Base-by-base conservation (phyloP, 92 coral and sea anemone species). In the Anthopleura xanthogrammica region DNA sequence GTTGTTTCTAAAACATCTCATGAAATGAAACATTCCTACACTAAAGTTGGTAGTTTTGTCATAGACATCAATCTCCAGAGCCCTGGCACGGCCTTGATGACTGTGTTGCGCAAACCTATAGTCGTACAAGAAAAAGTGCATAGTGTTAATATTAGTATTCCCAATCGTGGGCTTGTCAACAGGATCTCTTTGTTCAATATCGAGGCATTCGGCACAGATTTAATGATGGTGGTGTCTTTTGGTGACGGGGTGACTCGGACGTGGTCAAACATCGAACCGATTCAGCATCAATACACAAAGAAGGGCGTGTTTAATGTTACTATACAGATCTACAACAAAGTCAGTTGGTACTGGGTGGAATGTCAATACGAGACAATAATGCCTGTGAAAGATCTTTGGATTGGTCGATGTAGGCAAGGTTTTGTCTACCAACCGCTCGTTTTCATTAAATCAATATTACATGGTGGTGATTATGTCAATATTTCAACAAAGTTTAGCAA, bases 401-500 rank as follows among this genome's bases (percentile, higher is more conserved):
- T 76, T n/a, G 1, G 4, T 42, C 57, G 22, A 5, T 76, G 79
- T 42, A 23, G 24, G 1, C 7, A 43, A 43, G 79, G 79, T 9
- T 62, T 74, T 60, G 52, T 39, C 42, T 43, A 42, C 52, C 48
- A 78, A 65, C 42, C 50, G 50, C 72, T 12, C 52, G 16, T 72
- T 5, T 2, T 77, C 71, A 16, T 88, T 2, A 48, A 7, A 5
- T n/a, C 84, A 16, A 39, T 40, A 11, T 52, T 88, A 1, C n/a
- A 7, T 3, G 70, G 64, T 40, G 91, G 91, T 16, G 75, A 54
- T 42, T 41, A 48, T 7, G 91, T 64, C 11, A 48, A 84, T 72
- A 62, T 84, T 42, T 64, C 77, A 17, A 54, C 85, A 7, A 83
- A 83, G 16, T 46, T 88, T n/a, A 85, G 88, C 39, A 85, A 88